Base-by-base conservation (phyloP, 2,113 vertebrate genomes). In the Psilopogon haemacephalus region DNA sequence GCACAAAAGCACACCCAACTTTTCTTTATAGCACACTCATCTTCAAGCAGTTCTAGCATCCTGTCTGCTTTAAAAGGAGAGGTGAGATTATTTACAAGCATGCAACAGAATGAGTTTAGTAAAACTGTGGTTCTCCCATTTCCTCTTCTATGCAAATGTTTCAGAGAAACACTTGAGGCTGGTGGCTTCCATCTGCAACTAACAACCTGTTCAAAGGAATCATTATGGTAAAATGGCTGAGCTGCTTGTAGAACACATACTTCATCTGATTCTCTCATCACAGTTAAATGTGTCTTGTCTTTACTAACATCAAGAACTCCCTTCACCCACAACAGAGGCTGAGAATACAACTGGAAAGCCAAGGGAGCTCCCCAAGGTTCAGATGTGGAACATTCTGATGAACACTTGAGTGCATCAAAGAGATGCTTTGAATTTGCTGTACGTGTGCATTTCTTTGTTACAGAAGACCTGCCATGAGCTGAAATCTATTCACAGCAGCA, bases 1-100 rank as follows among this genome's bases (percentile, higher is more conserved):
- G 1, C 73, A 48, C 1, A 0, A 19, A 63, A 70, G 24, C 17
- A 28, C 15, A 2, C 17, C 1, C 9, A 4, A 23, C 12, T n/a
- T 48, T 46, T 54, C 73, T 59, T 64, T 48, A 44, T 35, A 44
- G 19, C 37, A 30, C 8, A 2, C 71, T 91, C 74, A 32, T 37
- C 70, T 17, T 37, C 50, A 35, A 44, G 50, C 2, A 23, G n/a
- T 70, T 91, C 68, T 30, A 55, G 50, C 30, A 85, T 81, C 79
- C 76, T 8, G 15, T n/a, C 68, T 54, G 50, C 24, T 65, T 59
- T 87, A 44, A 58, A 83, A 64, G 59, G 37, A 64, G 24, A 75
- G 16, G 19, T 59, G 50, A 92, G 63, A 24, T 84, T n/a, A 46
- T 50, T 84, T 77, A 27, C 30, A 74, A 70, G 62, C 54, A 48